Evolutionary conservation across 2,113 vertebrate genomes (phyloP), one percentile per base, ranked within the genome.

Genomic region (Gallinago jamesoni): DNA sequence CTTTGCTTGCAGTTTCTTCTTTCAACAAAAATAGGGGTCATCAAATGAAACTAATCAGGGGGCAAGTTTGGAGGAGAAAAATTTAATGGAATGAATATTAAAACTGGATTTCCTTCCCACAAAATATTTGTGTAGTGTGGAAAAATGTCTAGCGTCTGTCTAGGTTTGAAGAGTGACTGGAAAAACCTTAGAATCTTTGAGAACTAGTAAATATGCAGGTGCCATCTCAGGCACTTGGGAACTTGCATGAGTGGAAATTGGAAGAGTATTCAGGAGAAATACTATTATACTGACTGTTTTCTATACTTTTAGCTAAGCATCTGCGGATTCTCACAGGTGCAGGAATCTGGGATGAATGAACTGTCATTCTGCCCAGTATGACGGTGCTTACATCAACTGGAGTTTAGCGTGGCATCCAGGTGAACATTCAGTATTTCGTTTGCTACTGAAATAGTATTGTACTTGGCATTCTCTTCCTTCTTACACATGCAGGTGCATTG

Each of bases 291-390:
- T 41, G 39, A 31, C 47, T 35, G 39, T 1, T 4, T 68, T 81
- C 73, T 84, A 10, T 55, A 14, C 12, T 72, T 80, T 23, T 23
- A 1, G 12, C 7, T 37, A 9, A 67, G n/a, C 53, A 25, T n/a
- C 39, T 87, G 31, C n/a, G 56, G 48, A 13, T 31, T 62, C 43
- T 64, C 21, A 43, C 14, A 31, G 45, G 33, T 81, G 59, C 28
- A 69, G 55, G 84, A 79, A 69, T n/a, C 9, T 66, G 39, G 1
- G 17, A 84, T 87, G 73, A 78, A 81, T 30, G 19, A 63, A 50
- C 43, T 43, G 75, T 21, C 35, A 6, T 64, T 55, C 20, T 74
- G 5, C 4, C 0, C 1, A 1, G 12, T 53, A 10, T 25, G 17
- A 22, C 39, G 0, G 0, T 57, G 45, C 25, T 75, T 62, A 21